phyloP scores from a whole-genome alignment of 2,797 vertebrate genomes.

The Garrulus glandarius region DNA sequence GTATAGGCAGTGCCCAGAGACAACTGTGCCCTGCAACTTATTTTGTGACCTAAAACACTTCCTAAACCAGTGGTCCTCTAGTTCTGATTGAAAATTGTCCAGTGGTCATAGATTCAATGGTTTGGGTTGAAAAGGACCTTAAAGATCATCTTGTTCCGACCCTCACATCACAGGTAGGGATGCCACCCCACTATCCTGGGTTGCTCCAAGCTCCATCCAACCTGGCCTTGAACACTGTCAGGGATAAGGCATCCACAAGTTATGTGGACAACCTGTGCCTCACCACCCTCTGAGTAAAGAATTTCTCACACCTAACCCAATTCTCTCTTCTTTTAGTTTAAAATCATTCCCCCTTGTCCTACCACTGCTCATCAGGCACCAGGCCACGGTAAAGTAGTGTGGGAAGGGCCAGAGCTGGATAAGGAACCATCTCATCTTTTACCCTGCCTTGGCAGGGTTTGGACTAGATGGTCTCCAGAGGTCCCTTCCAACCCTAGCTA shows the following conservation, averaged over 20 bases:
- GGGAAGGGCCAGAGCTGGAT: neutral
- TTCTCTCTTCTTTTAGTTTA: neutral
- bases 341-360: neutral
- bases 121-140: neutral
- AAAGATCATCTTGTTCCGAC: fast-evolving
- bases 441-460: neutral
- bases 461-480: neutral
- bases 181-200: too few species aligned
- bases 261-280: neutral
- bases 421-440: neutral
- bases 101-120: neutral
- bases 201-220: neutral
- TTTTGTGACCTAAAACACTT: neutral
- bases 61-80: neutral
- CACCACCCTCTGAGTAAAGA: neutral
- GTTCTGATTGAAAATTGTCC: neutral
- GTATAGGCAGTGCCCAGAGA: neutral
- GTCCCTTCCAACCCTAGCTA: neutral
- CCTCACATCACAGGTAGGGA: fast-evolving
- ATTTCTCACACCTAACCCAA: neutral
- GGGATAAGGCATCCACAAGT: neutral
- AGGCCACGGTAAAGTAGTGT: neutral
- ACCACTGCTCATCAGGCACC: neutral
- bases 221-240: neutral
- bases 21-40: neutral